These are phyloP conservation scores for Lordiphosa collinella DNA, from an alignment of 1,140 invertebrate genomes.

Conservation along the genomic window DNA sequence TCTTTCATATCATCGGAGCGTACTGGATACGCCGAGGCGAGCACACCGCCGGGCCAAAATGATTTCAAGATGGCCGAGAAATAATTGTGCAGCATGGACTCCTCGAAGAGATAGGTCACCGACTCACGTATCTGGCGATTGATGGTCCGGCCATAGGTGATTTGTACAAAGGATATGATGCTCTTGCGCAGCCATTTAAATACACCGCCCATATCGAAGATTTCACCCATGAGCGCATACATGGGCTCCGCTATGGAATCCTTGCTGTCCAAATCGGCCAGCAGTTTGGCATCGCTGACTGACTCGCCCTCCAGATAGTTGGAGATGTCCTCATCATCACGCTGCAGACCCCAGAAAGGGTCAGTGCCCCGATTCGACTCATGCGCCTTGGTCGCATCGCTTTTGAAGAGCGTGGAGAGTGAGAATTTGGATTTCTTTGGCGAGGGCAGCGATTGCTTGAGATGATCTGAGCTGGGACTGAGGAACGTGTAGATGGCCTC, in stretches of 20 bases:
- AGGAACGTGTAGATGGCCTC: slow-evolving; percentile 94
- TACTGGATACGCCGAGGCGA: slow-evolving; percentile 81
- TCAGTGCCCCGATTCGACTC: slow-evolving; percentile 56
- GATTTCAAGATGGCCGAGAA: slow-evolving; percentile 90
- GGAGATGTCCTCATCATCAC: slow-evolving; percentile 87
- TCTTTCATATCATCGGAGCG: slow-evolving; percentile 87
- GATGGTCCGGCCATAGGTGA: slow-evolving; percentile 94
- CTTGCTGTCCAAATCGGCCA: slow-evolving; percentile 83
- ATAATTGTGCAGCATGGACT: slow-evolving; percentile 94
- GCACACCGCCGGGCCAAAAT: slow-evolving; percentile 91
- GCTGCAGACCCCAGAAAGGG: slow-evolving; percentile 77
- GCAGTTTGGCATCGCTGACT: slow-evolving; percentile 79
- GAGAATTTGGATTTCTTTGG: slow-evolving; percentile 92
- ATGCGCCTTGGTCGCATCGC: slow-evolving; percentile 81
- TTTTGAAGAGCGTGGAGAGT: slow-evolving; percentile 91
- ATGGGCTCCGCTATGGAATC: slow-evolving; percentile 94
- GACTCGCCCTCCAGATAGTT: slow-evolving; percentile 84
- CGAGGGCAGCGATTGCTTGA: slow-evolving; percentile 87
- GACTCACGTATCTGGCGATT: slow-evolving; percentile 95
- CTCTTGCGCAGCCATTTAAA: slow-evolving; percentile 93
- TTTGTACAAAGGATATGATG: slow-evolving; percentile 94
- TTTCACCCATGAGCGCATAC: slow-evolving; percentile 91
- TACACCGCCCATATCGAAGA: slow-evolving; percentile 93
- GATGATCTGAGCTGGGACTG: slow-evolving; percentile 92
- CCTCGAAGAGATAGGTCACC: slow-evolving; percentile 91